Conservation (phyloP, 2,888 invertebrate genomes). For the Melanostoma mellinum region DNA sequence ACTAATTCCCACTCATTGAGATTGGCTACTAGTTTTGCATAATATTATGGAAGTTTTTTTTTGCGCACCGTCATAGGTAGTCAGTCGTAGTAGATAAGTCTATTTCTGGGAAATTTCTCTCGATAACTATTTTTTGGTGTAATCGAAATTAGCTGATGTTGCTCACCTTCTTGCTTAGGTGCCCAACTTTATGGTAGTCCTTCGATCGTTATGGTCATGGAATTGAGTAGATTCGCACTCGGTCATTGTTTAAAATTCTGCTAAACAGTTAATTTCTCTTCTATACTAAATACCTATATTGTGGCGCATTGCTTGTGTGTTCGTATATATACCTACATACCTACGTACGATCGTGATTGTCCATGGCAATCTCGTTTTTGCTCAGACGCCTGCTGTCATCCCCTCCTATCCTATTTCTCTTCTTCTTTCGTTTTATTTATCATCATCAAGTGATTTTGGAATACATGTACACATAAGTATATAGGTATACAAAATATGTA, state of each 20-base stretch:
- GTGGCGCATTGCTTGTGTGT: constrained; percentile 12
- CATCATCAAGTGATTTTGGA: constrained; percentile 65
- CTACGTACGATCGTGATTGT: constrained; percentile 56
- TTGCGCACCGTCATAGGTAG: constrained; percentile 43
- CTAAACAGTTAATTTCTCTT: constrained; percentile 67
- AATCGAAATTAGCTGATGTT: constrained; percentile 4
- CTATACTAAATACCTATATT: constrained; percentile 16
- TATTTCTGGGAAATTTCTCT: constrained; percentile 64
- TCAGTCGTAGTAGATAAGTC: constrained; percentile 54
- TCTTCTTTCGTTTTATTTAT: constrained; percentile 30
- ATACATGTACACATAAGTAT: not conserved
- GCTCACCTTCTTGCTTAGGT: constrained; percentile 32
- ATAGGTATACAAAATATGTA: no score
- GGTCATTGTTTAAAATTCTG: constrained; percentile 40
- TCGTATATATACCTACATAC: constrained; percentile 34
- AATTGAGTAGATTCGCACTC: constrained; percentile 43
- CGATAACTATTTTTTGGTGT: constrained; percentile 19
- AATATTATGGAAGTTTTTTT: constrained; percentile 9
- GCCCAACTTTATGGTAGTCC: not conserved
- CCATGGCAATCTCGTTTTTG: constrained; percentile 65
- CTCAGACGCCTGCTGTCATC: constrained; percentile 25
- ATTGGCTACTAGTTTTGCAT: constrained; percentile 9
- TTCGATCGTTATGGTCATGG: not conserved
- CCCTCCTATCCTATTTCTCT: constrained; percentile 28
- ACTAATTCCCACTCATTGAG: constrained; percentile 3